Percentiles rank a stretch among this genome's conserved stretches.
Evolutionary conservation across 2,113 vertebrate genomes (phyloP).

Genomic region (Sorex araneus): DNA sequence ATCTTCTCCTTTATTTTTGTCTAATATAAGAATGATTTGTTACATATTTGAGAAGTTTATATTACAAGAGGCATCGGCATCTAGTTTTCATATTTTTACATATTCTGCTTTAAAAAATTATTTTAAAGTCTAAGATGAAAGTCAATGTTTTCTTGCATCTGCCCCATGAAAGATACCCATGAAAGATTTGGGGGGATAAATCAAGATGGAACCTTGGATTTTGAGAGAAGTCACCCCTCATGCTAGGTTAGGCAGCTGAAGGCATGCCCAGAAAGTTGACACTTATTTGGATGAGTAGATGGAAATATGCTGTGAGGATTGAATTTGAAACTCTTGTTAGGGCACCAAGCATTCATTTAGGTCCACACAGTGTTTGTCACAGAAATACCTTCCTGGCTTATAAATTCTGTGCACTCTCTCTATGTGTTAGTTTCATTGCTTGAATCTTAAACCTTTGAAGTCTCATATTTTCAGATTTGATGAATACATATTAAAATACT

Average conservation of each 20-base stretch:
- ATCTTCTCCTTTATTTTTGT: constrained; percentile 26
- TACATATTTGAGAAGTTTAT: constrained; percentile 57
- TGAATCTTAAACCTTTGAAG: constrained; percentile 61
- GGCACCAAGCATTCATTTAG: constrained; percentile 64
- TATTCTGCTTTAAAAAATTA: constrained; percentile 49
- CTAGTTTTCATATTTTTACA: not conserved
- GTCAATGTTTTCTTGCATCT: not conserved
- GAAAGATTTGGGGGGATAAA: not conserved
- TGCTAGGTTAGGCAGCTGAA: constrained; percentile 78
- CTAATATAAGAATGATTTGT: constrained; percentile 22
- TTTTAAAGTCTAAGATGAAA: not conserved
- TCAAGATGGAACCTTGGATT: constrained; percentile 51
- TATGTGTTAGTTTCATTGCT: not conserved
- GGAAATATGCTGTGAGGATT: constrained; percentile 60
- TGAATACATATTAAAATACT: constrained; percentile 56
- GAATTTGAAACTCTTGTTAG: constrained; percentile 79
- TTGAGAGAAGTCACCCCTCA: constrained; percentile 23
- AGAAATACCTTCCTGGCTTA: constrained; percentile 71
- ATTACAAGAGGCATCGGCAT: not conserved
- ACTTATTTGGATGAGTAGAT: constrained; percentile 77
- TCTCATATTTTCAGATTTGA: constrained; percentile 57
- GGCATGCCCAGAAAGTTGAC: constrained; percentile 66
- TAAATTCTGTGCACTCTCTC: constrained; percentile 2
- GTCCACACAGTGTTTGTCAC: constrained; percentile 68
- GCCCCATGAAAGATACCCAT: constrained; percentile 9